These are phyloP conservation scores for Australoheros scitulus DNA, from an alignment of 2,113 vertebrate genomes.

Conservation along the genomic window DNA sequence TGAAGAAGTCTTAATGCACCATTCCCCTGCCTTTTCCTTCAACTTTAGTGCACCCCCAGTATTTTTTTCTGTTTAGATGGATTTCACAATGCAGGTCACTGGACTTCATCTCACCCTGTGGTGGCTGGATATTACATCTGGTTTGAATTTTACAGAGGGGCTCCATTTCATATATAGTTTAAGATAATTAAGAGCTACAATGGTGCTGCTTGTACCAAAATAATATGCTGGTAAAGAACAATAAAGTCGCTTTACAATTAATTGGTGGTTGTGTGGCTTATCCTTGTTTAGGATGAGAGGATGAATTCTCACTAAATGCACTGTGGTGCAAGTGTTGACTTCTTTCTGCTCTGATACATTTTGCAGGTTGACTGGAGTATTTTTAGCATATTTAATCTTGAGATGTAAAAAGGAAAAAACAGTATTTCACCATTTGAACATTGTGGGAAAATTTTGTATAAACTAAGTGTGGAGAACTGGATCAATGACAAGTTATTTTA, in stretches of 20 bases:
- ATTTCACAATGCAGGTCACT: constrained; percentile 30
- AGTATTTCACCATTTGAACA: not conserved
- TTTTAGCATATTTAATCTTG: not conserved
- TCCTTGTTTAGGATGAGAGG: not conserved
- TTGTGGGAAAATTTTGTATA: too few species aligned
- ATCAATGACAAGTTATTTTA: too few species aligned
- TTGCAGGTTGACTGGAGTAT: not conserved
- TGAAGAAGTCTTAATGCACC: constrained; percentile 47
- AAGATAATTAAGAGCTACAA: constrained; percentile 21
- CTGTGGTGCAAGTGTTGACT: not conserved
- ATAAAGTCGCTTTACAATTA: constrained; percentile 73
- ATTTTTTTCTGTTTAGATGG: not conserved
- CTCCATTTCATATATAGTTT: constrained; percentile 14
- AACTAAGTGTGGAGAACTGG: too few species aligned
- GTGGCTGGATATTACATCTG: not conserved
- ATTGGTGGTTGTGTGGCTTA: not conserved
- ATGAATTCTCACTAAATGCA: too few species aligned
- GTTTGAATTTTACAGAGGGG: constrained; percentile 31
- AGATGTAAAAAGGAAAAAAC: not conserved
- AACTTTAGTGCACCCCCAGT: not conserved
- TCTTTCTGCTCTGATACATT: not conserved
- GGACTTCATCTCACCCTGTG: constrained; percentile 6
- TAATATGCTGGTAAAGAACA: constrained; percentile 46
- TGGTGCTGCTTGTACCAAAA: constrained; percentile 42
- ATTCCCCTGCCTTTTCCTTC: not conserved